Conservation (phyloP, 2,113 vertebrate genomes). For the Motacilla alba region DNA sequence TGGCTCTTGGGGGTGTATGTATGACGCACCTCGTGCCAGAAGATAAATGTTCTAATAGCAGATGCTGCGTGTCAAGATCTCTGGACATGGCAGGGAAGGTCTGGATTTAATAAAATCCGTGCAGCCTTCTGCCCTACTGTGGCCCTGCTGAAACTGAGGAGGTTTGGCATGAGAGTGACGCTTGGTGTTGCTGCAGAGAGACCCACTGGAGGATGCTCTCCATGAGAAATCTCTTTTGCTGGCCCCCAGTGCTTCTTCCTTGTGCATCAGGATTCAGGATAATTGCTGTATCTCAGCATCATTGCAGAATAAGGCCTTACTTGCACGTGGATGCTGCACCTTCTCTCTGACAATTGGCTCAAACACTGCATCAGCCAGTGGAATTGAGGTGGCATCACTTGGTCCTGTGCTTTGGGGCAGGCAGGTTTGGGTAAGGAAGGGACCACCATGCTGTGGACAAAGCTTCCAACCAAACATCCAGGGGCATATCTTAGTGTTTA, state of each 20-base stretch:
- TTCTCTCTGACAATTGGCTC: background rate
- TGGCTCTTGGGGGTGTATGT: background rate
- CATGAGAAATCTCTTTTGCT: background rate
- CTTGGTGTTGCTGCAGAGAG: background rate
- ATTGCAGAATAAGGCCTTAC: background rate
- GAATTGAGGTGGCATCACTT: background rate
- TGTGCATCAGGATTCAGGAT: background rate
- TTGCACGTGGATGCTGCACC: background rate
- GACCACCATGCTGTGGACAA: background rate
- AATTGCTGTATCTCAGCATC: background rate
- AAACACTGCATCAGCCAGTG: accelerated
- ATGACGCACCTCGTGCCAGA: background rate
- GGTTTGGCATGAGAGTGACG: background rate
- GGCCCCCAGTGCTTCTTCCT: background rate
- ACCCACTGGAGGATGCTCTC: background rate
- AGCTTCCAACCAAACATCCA: background rate
- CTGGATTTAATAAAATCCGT: background rate
- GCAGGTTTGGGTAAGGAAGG: background rate
- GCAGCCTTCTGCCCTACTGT: background rate
- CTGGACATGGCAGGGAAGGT: background rate
- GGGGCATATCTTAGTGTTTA: background rate
- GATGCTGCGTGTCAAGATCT: background rate
- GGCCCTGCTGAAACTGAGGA: background rate
- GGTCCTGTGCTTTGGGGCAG: background rate
- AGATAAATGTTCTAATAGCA: constrained; percentile 3